These are phyloP conservation scores for Periparus ater DNA, from an alignment of 2,797 vertebrate species.

Conservation along the genomic window DNA sequence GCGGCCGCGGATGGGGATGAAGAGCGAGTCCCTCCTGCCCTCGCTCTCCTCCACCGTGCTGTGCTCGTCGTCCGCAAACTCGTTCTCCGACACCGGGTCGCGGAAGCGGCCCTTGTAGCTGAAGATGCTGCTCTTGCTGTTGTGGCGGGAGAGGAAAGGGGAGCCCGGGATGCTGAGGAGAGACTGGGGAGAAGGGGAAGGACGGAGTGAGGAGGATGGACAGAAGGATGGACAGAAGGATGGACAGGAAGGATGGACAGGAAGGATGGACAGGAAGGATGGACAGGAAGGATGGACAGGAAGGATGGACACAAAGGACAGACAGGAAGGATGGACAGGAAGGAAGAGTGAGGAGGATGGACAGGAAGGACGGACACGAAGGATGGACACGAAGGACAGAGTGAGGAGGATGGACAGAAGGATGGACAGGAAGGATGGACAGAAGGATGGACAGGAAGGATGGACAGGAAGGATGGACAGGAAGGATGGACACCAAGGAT, in stretches of 20 bases:
- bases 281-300: too few species aligned
- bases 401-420: too few species aligned
- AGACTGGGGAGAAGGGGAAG: conserved; percentile 77
- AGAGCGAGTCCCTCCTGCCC: conserved; percentile 93
- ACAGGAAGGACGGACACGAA: too few species aligned
- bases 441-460: too few species aligned
- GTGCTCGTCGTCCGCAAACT: conserved; percentile 98
- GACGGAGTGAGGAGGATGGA: not conserved
- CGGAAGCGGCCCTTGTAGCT: conserved; percentile 91
- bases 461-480: too few species aligned
- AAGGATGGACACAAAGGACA: too few species aligned
- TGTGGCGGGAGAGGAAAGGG: conserved; percentile 95
- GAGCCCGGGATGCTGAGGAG: conserved; percentile 97
- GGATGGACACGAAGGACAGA: too few species aligned
- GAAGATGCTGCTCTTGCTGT: conserved; percentile 99
- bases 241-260: too few species aligned
- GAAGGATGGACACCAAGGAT: not conserved
- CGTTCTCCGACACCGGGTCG: conserved; percentile 94
- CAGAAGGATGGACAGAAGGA: not conserved
- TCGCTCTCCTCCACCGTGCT: conserved; percentile 98
- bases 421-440: too few species aligned
- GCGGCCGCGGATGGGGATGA: conserved; percentile 89
- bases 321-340: too few species aligned
- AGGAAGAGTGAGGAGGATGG: too few species aligned
- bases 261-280: too few species aligned